These are phyloP conservation scores for Tyto alba DNA, from an alignment of 2,113 vertebrate genomes.

Conservation along the genomic window DNA sequence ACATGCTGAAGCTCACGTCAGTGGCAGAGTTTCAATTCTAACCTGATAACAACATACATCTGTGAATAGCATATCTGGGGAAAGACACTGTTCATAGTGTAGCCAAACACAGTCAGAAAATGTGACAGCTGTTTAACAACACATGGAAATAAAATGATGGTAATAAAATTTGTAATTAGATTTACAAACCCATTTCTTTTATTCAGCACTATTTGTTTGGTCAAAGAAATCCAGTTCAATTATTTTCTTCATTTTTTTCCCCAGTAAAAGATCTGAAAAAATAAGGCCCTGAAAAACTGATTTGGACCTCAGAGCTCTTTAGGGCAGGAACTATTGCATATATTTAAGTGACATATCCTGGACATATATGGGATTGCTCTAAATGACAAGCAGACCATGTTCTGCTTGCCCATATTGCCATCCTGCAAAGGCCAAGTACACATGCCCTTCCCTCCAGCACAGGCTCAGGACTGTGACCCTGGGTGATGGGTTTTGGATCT, in stretches of 20 bases:
- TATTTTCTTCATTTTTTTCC: background rate
- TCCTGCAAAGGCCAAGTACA: background rate
- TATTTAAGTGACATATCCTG: background rate
- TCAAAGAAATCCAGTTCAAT: background rate
- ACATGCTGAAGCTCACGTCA: background rate
- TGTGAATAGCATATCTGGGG: background rate
- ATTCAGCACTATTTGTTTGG: background rate
- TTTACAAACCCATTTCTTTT: background rate
- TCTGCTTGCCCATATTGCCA: background rate
- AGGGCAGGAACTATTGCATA: background rate
- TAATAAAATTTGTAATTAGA: background rate
- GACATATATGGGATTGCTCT: background rate
- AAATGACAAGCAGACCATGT: background rate
- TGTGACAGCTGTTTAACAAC: background rate
- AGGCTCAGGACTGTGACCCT: background rate
- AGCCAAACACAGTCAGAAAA: background rate
- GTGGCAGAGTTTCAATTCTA: background rate
- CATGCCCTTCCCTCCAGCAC: fast-evolving
- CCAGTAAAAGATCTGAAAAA: background rate
- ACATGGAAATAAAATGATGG: background rate
- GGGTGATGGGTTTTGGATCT: background rate
- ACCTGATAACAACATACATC: background rate
- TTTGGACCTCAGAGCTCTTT: background rate
- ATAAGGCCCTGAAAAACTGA: background rate
- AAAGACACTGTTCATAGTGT: background rate